Evolutionary conservation across 2,888 invertebrate genomes (phyloP), one percentile per base, ranked within the genome.

Genomic region (Pocota personata): DNA sequence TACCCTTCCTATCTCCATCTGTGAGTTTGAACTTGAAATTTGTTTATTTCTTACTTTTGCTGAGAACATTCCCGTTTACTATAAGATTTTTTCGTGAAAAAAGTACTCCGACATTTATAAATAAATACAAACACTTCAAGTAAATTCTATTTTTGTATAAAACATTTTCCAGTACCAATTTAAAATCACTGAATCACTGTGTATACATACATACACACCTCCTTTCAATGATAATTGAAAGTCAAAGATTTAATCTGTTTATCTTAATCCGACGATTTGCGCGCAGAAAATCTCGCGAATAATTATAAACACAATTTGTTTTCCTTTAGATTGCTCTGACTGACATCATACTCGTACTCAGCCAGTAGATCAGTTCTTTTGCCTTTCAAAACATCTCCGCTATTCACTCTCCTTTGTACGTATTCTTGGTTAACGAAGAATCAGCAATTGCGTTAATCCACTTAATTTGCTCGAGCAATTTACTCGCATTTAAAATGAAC

Each of bases 401-500:
- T 48, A 12, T 14, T 57, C 4, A 32, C n/a, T 43, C 10, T 40
- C 30, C 48, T 48, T 19, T 30, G n/a, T n/a, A n/a, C n/a, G n/a
- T n/a, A n/a, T n/a, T n/a, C n/a, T n/a, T n/a, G n/a, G n/a, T n/a
- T n/a, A n/a, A 69, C 0, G 62, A 82, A 37, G 48, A 64, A 69
- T 64, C 55, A 50, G 55, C 66, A 80, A 84, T 83, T 80, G 71
- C 77, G 64, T 82, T 86, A 82, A 82, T 86, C 86, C 67, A 82
- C 77, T 77, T 86, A 86, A 86, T 86, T 86, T 72, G 52, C 43
- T 72, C 69, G 73, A 80, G 73, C 80, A 80, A 80, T 60, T 80
- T 78, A 78, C 55, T 78, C 73, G 67, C 83, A 78, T 67, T 78
- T 73, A 78, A 78, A 62, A 48, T 40, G 46, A 37, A 83, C 52